Conservation (phyloP, 2,797 vertebrate genomes). For the Tragelaphus eurycerus region DNA sequence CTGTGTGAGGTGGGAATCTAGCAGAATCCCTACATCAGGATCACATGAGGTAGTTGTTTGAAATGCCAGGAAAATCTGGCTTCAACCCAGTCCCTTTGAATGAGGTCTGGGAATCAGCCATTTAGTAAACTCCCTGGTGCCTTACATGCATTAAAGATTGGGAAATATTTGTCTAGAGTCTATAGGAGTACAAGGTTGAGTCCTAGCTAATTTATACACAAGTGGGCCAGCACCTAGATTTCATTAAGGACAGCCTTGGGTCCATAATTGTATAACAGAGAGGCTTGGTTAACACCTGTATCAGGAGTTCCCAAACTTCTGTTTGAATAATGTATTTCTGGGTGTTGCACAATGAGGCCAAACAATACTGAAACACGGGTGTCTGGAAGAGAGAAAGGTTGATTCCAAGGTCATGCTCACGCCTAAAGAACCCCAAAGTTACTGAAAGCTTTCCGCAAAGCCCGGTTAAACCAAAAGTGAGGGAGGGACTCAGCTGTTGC, state of each 20-base stretch:
- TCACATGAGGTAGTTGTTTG: not conserved
- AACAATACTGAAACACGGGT: not conserved
- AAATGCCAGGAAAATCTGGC: not conserved
- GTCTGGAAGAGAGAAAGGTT: fast-evolving
- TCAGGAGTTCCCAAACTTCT: not conserved
- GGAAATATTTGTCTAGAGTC: not conserved
- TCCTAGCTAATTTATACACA: not conserved
- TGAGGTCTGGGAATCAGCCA: not conserved
- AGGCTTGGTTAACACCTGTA: not conserved
- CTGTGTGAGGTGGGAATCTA: not conserved
- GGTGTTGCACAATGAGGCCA: not conserved
- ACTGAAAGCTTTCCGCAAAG: not conserved
- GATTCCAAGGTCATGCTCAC: not conserved
- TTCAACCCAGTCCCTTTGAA: not conserved
- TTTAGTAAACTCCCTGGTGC: not conserved
- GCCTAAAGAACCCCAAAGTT: not conserved
- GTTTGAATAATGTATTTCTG: not conserved
- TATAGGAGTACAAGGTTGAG: not conserved
- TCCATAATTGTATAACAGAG: not conserved
- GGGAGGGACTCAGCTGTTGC: not conserved
- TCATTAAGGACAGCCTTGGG: not conserved
- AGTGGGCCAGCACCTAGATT: not conserved
- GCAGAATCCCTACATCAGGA: not conserved
- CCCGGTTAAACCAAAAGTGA: not conserved
- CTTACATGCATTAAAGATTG: not conserved